These are phyloP conservation scores for Lerista edwardsae DNA, from an alignment of 2,797 vertebrate species.

Conservation along the genomic window DNA sequence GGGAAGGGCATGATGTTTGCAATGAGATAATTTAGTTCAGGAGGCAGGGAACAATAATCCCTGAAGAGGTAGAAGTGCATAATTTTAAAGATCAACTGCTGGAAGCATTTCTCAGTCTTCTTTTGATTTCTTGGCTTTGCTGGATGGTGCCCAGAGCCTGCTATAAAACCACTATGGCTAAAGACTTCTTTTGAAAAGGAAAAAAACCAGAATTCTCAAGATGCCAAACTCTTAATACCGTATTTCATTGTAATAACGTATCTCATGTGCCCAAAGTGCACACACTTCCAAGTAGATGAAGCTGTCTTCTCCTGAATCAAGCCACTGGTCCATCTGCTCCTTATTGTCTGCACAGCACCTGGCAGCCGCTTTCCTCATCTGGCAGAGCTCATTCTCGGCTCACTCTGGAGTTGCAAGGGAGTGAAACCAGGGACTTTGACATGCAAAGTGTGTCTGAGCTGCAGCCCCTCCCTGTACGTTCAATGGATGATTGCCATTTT, in stretches of 20 bases:
- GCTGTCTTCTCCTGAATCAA: too few species aligned
- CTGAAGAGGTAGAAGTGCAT: background rate
- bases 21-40: background rate
- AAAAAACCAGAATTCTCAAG: background rate
- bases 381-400: too few species aligned
- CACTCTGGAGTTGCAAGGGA: too few species aligned
- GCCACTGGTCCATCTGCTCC: too few species aligned
- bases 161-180: background rate
- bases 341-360: too few species aligned
- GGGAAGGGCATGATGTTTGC: background rate
- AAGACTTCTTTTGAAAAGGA: background rate
- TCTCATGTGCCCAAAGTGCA: too few species aligned
- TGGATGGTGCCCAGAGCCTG: background rate
- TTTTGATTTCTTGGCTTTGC: background rate
- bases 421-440: too few species aligned
- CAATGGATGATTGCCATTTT: too few species aligned
- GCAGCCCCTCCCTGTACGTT: background rate
- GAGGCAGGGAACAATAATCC: background rate
- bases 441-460: too few species aligned
- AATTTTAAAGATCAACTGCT: background rate
- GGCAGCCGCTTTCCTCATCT: too few species aligned
- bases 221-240: background rate
- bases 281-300: too few species aligned
- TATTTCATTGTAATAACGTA: too few species aligned
- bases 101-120: background rate